phyloP scores from a whole-genome alignment of 2,888 invertebrate species.

The Parnassius smintheus region DNA sequence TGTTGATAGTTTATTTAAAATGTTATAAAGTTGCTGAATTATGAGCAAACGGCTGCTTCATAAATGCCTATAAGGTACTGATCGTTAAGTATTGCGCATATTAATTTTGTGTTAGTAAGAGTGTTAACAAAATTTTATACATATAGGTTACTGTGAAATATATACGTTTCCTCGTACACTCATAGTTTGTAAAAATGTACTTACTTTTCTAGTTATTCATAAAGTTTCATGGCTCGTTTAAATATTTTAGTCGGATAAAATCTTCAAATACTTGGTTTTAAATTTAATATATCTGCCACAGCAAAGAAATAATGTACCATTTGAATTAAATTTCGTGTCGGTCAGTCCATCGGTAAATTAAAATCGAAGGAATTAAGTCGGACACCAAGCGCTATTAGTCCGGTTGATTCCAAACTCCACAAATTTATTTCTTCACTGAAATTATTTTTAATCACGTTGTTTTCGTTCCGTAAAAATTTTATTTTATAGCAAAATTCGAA shows the following conservation, averaged over 20 bases:
- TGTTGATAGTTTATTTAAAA: too few species aligned
- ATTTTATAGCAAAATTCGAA: conserved; percentile 66
- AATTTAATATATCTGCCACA: conserved; percentile 45
- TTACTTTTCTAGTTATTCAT: conserved; percentile 40
- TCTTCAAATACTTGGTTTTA: conserved; percentile 51
- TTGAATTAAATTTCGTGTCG: conserved; percentile 49
- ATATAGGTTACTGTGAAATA: too few species aligned
- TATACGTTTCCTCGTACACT: too few species aligned
- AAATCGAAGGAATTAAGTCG: conserved; percentile 55
- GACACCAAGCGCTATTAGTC: conserved; percentile 57
- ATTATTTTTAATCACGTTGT: conserved; percentile 76
- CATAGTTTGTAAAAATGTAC: background rate
- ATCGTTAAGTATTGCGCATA: too few species aligned
- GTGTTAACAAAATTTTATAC: too few species aligned
- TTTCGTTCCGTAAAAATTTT: conserved; percentile 66
- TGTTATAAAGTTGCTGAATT: too few species aligned
- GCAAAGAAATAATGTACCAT: conserved; percentile 47
- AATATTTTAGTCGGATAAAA: conserved; percentile 44
- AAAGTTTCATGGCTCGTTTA: conserved; percentile 50
- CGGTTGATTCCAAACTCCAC: conserved; percentile 83
- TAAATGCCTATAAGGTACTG: too few species aligned
- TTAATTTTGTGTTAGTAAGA: too few species aligned
- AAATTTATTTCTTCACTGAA: conserved; percentile 79
- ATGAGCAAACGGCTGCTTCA: too few species aligned
- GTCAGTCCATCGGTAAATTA: conserved; percentile 49